Percentiles rank a stretch among this genome's conserved stretches.
Conservation (phyloP, 2,113 vertebrate species). For the Pangasianodon gigas region DNA sequence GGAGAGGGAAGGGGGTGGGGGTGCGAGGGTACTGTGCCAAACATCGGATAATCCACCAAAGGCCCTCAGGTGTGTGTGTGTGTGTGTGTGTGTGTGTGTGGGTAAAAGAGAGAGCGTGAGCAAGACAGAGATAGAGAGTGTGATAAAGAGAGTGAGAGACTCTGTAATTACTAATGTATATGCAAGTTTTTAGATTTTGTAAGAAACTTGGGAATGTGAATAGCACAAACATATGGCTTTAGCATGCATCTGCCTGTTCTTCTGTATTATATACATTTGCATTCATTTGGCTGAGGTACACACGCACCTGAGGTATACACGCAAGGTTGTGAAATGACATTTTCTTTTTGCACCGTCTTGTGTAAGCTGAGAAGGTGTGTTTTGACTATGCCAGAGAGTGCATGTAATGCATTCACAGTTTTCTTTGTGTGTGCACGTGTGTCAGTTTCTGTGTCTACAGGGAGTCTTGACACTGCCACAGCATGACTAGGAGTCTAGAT, state of each 20-base stretch:
- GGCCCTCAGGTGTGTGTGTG: slow-evolving; percentile 67
- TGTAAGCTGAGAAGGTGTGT: slow-evolving; percentile 18
- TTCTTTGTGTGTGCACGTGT: slow-evolving; percentile 52
- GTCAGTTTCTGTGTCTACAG: slow-evolving; percentile 42
- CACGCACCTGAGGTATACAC: background rate
- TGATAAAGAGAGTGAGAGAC: background rate
- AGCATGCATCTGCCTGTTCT: slow-evolving; percentile 40
- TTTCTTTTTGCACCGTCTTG: background rate
- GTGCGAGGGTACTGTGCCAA: slow-evolving; percentile 60
- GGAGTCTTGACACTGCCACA: slow-evolving; percentile 58
- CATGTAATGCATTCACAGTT: slow-evolving; percentile 58
- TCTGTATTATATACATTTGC: slow-evolving; percentile 34
- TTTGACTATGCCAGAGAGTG: background rate
- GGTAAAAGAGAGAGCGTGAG: background rate
- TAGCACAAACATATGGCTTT: background rate
- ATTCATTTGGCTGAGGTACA: slow-evolving; percentile 2
- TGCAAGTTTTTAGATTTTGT: slow-evolving; percentile 19
- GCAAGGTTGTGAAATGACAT: background rate
- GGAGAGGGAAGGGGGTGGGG: slow-evolving; percentile 65
- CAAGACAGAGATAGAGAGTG: background rate
- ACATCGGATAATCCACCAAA: slow-evolving; percentile 70
- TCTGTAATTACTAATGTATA: slow-evolving; percentile 13
- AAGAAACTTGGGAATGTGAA: background rate
- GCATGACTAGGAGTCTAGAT: slow-evolving; percentile 66
- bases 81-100: slow-evolving; percentile 45